Conservation (phyloP, 2,888 invertebrate species). For the Aspidiotus rigidus region DNA sequence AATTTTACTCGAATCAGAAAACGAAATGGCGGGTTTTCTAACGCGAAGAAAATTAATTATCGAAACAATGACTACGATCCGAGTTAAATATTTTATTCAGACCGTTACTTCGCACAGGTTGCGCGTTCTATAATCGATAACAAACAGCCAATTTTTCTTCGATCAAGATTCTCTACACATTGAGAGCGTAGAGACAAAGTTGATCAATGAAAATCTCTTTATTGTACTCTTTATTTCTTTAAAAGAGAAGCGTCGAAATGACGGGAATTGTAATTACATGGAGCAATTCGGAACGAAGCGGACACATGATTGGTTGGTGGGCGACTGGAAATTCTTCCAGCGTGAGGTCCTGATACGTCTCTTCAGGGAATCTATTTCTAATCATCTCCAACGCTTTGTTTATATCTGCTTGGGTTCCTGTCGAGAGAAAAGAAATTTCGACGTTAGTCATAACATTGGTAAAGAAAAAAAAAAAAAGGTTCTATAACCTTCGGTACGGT, state of each 20-base stretch:
- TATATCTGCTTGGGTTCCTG: conserved; percentile 67
- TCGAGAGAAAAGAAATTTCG: conserved; percentile 35
- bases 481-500: neutral
- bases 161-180: too few relatives aligned
- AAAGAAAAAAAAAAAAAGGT: conserved; percentile 3
- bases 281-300: conserved; percentile 42
- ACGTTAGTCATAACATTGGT: conserved; percentile 1
- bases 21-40: too few relatives aligned
- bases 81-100: too few relatives aligned
- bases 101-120: too few relatives aligned
- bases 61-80: too few relatives aligned
- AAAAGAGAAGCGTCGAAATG: too few relatives aligned
- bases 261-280: conserved; percentile 42
- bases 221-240: too few relatives aligned
- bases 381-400: conserved; percentile 75
- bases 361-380: conserved; percentile 71
- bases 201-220: too few relatives aligned
- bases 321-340: conserved; percentile 51
- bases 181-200: too few relatives aligned
- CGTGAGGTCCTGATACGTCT: conserved; percentile 69
- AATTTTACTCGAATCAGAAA: conserved; percentile 34
- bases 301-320: conserved; percentile 40
- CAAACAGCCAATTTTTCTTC: too few relatives aligned
- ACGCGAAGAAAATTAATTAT: too few relatives aligned
- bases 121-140: too few relatives aligned